These are phyloP conservation scores for Philonicus albiceps DNA, from an alignment of 2,888 invertebrate genomes.

Conservation along the genomic window DNA sequence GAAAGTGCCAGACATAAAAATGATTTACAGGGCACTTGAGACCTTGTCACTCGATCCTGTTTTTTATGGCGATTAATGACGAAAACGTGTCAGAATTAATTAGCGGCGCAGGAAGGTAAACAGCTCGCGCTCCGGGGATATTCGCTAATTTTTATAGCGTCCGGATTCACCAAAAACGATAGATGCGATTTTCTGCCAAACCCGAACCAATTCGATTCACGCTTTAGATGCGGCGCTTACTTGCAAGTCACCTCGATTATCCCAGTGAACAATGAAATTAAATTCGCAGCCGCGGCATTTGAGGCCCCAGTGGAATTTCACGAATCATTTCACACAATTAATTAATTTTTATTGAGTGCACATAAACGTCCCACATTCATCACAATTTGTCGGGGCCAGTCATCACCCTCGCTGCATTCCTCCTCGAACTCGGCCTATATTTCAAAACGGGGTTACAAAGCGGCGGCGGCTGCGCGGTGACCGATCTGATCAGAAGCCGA, in stretches of 20 bases:
- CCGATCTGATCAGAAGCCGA: conserved; percentile 15
- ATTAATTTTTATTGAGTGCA: conserved; percentile 29
- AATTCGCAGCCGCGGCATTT: not conserved
- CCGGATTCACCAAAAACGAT: not conserved
- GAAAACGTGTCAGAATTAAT: conserved; percentile 30
- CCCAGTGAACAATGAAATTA: not conserved
- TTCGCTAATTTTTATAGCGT: not conserved
- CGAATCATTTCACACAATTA: conserved; percentile 33
- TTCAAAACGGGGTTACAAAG: not conserved
- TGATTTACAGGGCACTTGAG: conserved; percentile 18
- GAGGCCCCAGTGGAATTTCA: not conserved
- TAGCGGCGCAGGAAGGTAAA: not conserved
- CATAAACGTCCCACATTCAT: conserved; percentile 26
- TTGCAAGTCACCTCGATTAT: not conserved
- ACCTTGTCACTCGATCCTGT: conserved; percentile 29
- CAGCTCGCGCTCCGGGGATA: not conserved
- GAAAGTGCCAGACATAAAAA: not conserved
- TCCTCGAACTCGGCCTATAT: conserved; percentile 5
- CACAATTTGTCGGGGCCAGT: conserved; percentile 37
- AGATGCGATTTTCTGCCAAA: not conserved
- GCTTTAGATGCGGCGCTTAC: not conserved
- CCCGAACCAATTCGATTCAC: not conserved
- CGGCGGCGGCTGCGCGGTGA: not conserved
- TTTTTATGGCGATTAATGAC: conserved; percentile 26
- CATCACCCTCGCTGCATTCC: conserved; percentile 27